Evolutionary conservation across 1,140 invertebrate species (phyloP).

Genomic region (Limonius californicus): DNA sequence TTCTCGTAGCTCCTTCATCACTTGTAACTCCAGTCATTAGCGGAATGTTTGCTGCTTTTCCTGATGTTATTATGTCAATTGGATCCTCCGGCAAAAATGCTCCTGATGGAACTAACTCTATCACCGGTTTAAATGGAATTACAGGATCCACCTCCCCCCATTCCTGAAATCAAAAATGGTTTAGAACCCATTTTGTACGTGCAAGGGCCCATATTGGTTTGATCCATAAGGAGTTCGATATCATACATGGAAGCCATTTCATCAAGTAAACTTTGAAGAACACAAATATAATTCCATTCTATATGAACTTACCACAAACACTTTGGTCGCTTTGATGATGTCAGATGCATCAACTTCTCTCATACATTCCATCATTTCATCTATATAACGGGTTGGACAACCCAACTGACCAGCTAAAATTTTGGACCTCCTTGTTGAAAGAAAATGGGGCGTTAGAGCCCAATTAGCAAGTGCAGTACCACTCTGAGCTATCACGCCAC

Average conservation of each 20-base stretch:
- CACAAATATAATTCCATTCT: no score
- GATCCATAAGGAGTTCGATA: no score
- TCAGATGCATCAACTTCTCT: background rate
- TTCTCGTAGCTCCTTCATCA: background rate
- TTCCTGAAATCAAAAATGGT: background rate
- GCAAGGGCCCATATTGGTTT: no score
- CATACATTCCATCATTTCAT: background rate
- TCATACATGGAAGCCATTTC: no score
- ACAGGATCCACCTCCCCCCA: background rate
- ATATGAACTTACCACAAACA: background rate
- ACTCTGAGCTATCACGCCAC: background rate
- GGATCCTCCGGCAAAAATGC: background rate
- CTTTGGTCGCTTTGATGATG: background rate
- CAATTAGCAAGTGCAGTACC: background rate
- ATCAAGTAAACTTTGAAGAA: no score
- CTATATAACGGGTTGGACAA: background rate
- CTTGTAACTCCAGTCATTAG: background rate
- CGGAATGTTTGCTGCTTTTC: background rate
- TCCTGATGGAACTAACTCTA: background rate
- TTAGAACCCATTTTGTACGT: no score
- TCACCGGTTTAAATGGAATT: background rate
- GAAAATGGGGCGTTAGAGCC: background rate
- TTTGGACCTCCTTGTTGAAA: background rate
- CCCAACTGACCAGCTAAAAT: background rate
- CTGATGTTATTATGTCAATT: background rate